These are phyloP conservation scores for Morpho achilles DNA, from an alignment of 2,888 invertebrate species.

Conservation along the genomic window DNA sequence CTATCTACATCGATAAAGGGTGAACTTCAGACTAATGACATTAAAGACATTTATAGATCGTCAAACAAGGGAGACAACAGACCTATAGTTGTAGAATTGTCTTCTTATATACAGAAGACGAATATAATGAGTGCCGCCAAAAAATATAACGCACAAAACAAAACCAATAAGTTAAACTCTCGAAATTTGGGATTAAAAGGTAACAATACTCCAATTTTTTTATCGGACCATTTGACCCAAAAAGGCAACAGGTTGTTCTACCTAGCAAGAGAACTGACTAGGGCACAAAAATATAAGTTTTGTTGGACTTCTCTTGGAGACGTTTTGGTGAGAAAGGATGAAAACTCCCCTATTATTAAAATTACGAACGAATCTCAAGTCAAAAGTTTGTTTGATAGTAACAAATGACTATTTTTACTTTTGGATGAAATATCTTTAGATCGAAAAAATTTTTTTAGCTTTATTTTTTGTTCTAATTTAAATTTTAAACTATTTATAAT, in stretches of 20 bases:
- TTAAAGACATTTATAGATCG: too few species aligned
- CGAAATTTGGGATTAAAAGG: constrained; percentile 14
- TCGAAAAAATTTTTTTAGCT: too few species aligned
- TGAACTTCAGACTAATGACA: too few species aligned
- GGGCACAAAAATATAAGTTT: constrained; percentile 6
- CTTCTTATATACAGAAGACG: constrained; percentile 16
- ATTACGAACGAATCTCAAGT: constrained; percentile 26
- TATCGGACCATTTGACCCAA: constrained; percentile 12
- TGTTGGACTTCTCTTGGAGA: constrained; percentile 11
- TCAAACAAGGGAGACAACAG: constrained; percentile 1
- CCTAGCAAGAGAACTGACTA: constrained; percentile 10
- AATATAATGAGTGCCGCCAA: constrained; percentile 15
- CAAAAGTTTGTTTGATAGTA: constrained; percentile 19
- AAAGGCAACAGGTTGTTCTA: constrained; percentile 14
- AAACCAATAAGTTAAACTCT: constrained; percentile 13
- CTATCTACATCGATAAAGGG: too few species aligned
- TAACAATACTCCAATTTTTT: constrained; percentile 11
- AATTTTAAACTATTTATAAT: too few species aligned
- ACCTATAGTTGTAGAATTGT: constrained; percentile 13
- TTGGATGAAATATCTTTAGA: too few species aligned
- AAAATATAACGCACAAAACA: constrained; percentile 15
- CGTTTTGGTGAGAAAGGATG: constrained; percentile 10
- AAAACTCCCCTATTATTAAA: constrained; percentile 25
- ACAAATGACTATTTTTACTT: constrained; percentile 26
- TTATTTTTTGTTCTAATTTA: constrained; percentile 17